phyloP scores from a whole-genome alignment of 2,888 invertebrate species.

The Therioaphis trifolii region DNA sequence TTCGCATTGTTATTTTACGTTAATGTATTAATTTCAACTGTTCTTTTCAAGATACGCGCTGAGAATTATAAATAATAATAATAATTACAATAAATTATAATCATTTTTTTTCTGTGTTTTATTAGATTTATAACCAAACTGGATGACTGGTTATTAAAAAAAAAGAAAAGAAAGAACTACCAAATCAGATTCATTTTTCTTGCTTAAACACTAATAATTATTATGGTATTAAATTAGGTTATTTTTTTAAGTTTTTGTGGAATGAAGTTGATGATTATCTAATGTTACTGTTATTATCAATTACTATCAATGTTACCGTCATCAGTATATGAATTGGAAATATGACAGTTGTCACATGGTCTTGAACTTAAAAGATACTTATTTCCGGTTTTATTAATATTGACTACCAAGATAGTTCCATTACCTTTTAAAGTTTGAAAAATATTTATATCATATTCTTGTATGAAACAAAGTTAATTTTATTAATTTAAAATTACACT shows the following conservation, averaged over 20 bases:
- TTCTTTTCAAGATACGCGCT: not conserved
- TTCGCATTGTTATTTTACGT: slow-evolving; percentile 47
- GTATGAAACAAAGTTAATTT: too few relatives aligned
- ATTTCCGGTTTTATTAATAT: too few relatives aligned
- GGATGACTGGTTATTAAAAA: not conserved
- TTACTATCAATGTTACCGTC: too few relatives aligned
- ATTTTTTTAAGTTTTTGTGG: not conserved
- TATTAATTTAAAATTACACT: too few relatives aligned
- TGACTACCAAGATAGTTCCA: too few relatives aligned
- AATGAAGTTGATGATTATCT: too few relatives aligned
- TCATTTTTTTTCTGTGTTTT: not conserved
- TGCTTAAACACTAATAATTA: not conserved
- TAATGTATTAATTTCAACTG: slow-evolving; percentile 49
- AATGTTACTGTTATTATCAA: not conserved
- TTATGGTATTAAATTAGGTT: not conserved
- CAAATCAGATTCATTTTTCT: not conserved
- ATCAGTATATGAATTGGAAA: too few relatives aligned
- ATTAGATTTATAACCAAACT: not conserved
- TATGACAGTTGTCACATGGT: too few relatives aligned
- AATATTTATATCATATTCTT: too few relatives aligned
- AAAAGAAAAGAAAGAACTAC: not conserved
- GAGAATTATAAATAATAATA: not conserved
- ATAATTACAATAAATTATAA: slow-evolving; percentile 14
- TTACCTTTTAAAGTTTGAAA: too few relatives aligned
- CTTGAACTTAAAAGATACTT: too few relatives aligned